Base-by-base conservation (phyloP, 2,888 invertebrate species). In the Ctena decussata region DNA sequence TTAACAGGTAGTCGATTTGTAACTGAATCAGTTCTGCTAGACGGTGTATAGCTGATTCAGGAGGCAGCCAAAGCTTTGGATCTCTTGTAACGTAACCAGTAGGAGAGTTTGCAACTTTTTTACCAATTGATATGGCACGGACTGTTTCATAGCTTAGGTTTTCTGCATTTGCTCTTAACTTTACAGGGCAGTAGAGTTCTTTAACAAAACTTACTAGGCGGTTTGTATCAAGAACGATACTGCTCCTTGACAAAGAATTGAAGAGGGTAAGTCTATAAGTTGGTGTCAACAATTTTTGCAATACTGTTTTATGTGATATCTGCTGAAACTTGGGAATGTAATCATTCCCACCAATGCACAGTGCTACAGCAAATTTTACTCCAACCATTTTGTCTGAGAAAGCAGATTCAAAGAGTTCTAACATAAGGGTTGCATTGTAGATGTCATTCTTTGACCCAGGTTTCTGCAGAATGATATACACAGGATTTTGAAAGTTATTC, bases 341-440 rank as follows among this genome's bases (percentile, higher is more conserved):
- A 32, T 82, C 82, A 77, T 82, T 82, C 8, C 82, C 82, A 24
- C 77, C 82, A 32, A 82, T 44, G 35, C 78, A 82, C 12, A 82
- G 44, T 18, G 70, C 32, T 1, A 79, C 70, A 18, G 78, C 75
- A 27, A 79, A 30, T 53, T 83, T 83, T 30, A 71, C 70, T 1
- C 69, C 79, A 37, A 83, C 78, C n/a, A 69, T 44, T 46, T 46
- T 27, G 24, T 79, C 74, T 24, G 35, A 27, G 39, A 71, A 80
- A 27, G n/a, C 46, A 30, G 32, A 12, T 78, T 83, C 82, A 12
- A 83, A 53, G 6, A 78, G n/a, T 41, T 24, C 18, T 21, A 78
- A 30, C 21, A 82, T 77, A n/a, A n/a, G 49, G 18, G 77, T 77
- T 15, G 77, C 71, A 44, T 82, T 72, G 21, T 78, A 78, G 8